Percentiles rank a stretch among this genome's conserved stretches.
These are phyloP conservation scores for Cydia strobilella DNA, from an alignment of 1,140 invertebrate species.

Conservation along the genomic window DNA sequence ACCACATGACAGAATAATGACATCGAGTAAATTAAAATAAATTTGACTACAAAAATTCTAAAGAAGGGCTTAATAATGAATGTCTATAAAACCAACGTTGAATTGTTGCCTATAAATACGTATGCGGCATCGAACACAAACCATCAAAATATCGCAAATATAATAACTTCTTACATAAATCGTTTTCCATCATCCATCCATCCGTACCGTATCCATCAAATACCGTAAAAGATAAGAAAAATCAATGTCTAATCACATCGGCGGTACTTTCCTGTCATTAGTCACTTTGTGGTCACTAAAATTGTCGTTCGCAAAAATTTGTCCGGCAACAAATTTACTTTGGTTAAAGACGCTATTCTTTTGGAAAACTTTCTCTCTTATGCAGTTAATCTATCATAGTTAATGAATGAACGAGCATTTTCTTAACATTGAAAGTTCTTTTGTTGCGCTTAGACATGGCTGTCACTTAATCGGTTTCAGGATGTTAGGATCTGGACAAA, in stretches of 20 bases:
- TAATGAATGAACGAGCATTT: slow-evolving; percentile 51
- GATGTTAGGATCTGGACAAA: slow-evolving; percentile 35
- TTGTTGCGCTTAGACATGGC: slow-evolving; percentile 40
- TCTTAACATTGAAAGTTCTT: slow-evolving; percentile 46
- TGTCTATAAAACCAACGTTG: not conserved
- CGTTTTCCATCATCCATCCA: too few relatives aligned
- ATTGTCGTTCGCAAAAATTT: slow-evolving; percentile 52
- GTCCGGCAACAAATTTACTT: slow-evolving; percentile 55
- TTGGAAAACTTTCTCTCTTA: slow-evolving; percentile 63
- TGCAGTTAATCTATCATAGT: slow-evolving; percentile 54
- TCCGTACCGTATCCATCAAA: too few relatives aligned
- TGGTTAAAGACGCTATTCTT: slow-evolving; percentile 58
- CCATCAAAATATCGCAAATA: not conserved
- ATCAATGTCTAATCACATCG: slow-evolving; percentile 47
- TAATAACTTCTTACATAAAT: slow-evolving; percentile 22
- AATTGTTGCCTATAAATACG: not conserved
- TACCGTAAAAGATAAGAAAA: slow-evolving; percentile 43
- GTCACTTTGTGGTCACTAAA: slow-evolving; percentile 53
- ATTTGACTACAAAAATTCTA: not conserved
- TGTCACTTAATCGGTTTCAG: slow-evolving; percentile 51
- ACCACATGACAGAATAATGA: not conserved
- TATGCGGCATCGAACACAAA: not conserved
- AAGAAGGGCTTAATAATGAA: not conserved
- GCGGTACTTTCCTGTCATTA: slow-evolving; percentile 70
- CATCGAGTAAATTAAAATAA: not conserved